phyloP scores from a whole-genome alignment of 1,140 invertebrate genomes.

The Copidosoma floridanum region DNA sequence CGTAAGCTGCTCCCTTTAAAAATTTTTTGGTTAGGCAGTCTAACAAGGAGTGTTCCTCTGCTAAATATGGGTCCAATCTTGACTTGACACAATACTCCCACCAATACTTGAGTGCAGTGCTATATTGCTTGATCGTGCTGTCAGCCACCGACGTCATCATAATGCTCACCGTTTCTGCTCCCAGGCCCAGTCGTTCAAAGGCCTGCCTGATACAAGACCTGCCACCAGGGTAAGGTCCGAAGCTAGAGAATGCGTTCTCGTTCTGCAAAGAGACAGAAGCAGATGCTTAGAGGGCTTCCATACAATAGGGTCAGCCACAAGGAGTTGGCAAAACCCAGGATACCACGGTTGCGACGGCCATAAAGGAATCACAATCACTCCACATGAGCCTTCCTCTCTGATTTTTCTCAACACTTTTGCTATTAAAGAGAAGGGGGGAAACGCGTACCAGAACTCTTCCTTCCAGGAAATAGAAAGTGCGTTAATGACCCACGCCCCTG shows the following conservation, averaged over 20 bases:
- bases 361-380: constrained; percentile 26
- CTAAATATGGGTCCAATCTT: neutral
- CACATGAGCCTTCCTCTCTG: constrained; percentile 23
- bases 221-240: constrained; percentile 9
- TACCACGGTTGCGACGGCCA: constrained; percentile 27
- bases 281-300: neutral
- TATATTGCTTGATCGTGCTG: constrained; percentile 1
- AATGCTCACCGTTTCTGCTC: neutral
- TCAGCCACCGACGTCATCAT: neutral
- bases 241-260: neutral
- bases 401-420: constrained; percentile 19
- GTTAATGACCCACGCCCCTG: constrained; percentile 28
- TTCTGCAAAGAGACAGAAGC: constrained; percentile 11
- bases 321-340: neutral
- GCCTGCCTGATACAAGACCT: constrained; percentile 4
- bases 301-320: neutral
- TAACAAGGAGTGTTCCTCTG: neutral
- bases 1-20: constrained; percentile 29
- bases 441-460: neutral
- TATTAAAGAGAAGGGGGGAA: neutral
- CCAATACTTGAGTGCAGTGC: constrained; percentile 15
- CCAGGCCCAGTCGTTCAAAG: neutral
- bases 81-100: neutral
- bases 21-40: constrained; percentile 1
- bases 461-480: constrained; percentile 33